Evolutionary conservation across 2,113 vertebrate genomes (phyloP), one percentile per base, ranked within the genome.

Genomic region (Puntigrus tetrazona): DNA sequence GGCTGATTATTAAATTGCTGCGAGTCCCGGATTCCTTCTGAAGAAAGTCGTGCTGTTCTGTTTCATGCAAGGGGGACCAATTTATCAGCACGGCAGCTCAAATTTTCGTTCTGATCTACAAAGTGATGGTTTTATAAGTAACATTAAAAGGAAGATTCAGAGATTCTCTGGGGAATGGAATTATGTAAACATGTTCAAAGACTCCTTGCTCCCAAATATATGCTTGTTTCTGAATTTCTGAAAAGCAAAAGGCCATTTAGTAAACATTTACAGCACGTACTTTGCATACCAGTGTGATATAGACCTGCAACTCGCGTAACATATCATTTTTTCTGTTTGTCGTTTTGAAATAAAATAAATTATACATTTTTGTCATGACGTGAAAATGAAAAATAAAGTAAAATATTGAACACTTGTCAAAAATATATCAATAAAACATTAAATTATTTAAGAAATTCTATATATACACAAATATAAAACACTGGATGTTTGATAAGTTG

Each of bases 101-200:
- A 14, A 16, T 45, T 43, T 45, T 27, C n/a, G 11, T 45, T 43
- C 14, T 7, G 38, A 80, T 80, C 59, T 80, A 80, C 59, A 67
- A 80, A 65, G 57, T 29, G 10, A 45, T 45, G 29, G 36, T 29
- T 79, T 63, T 29, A 22, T 20, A 20, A 27, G 38, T 22, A 0
- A 31, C 22, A 41, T 27, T 80, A 29, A 65, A 29, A 29, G 16
- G 7, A 65, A 75, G 59, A 67, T 47, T 65, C 20, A 29, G 41
- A 80, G 3, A 80, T 47, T 34, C 10, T 0, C 41, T 65, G 18
- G 41, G 77, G 43, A 47, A 80, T 6, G 8, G 41, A 65, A 34
- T 80, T 80, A 47, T 22, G 18, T 34, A 67, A 67, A 65, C 27
- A 80, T 65, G 38, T 31, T 67, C 41, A 63, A 80, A 80, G n/a